Evolutionary conservation across 1,140 invertebrate genomes (phyloP), one percentile per base, ranked within the genome.

Genomic region (Apis dorsata): DNA sequence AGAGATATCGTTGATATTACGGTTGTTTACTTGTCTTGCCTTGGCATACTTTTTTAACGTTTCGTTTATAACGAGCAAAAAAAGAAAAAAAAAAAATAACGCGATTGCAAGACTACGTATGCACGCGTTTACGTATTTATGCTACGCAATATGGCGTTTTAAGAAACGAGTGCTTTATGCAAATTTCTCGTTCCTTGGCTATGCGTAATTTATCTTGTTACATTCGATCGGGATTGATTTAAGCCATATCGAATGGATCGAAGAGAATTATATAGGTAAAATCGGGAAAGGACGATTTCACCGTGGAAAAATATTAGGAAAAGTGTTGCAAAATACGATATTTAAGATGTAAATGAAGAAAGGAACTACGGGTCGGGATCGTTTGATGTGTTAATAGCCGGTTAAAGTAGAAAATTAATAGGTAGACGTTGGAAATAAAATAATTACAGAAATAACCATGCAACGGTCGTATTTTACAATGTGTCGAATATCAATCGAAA

Each of bases 41-140:
- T 86, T 78, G 65, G 34, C 66, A 66, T 62, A 77, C 57, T 84
- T 84, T 76, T 44, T 24, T 17, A 24, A 1, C 49, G 49, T 70
- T 19, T 68, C 60, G 49, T 57, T 57, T 21, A 13, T 53, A 4
- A 12, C 24, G 17, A 44, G 55, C 28, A 76, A 49, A 49, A 62
- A 51, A 15, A 55, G 0, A 55, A 49, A 62, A 24, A 28, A n/a
- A 60, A 55, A 24, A 55, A 59, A 63, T n/a, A 78, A n/a, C 34
- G 13, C 24, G 81, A 77, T 70, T 70, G 74, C 49, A 75, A 76
- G 65, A n/a, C 34, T 44, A 44, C 34, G 8, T 44, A 57, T 21
- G 49, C 34, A 15, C n/a, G 13, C 13, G 8, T 28, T 17, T 28
- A 9, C 53, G 13, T 13, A 44, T 24, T 59, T 34, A 34, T 34